phyloP scores from a whole-genome alignment of 1,140 invertebrate genomes.

The Lepidotrigona ventralis region DNA sequence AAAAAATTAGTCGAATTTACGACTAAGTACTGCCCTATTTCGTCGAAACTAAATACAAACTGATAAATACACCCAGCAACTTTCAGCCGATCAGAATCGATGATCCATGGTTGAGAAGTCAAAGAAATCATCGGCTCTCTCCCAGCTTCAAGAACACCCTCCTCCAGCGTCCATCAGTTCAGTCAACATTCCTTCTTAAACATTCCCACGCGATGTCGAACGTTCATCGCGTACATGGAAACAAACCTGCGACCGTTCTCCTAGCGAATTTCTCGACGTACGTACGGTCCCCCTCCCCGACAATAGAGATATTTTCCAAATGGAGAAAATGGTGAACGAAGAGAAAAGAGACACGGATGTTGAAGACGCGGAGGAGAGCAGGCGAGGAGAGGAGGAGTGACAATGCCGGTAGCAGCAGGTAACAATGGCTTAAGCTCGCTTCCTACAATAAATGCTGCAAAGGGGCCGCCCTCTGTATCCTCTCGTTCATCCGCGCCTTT shows the following conservation, averaged over 20 bases:
- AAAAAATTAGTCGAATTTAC: too few relatives aligned
- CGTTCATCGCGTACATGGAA: neutral
- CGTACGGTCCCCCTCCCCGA: neutral
- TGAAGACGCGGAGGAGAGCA: neutral
- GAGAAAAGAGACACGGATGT: neutral
- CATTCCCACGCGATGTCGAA: neutral
- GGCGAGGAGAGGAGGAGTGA: conserved; percentile 13
- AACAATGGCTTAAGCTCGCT: conserved; percentile 61
- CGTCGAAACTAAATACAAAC: neutral
- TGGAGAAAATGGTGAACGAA: neutral
- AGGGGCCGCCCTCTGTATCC: conserved; percentile 54
- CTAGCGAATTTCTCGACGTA: neutral
- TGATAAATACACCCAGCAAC: too few relatives aligned
- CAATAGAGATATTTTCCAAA: neutral
- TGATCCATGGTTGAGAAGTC: neutral
- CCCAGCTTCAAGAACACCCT: neutral
- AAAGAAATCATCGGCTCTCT: neutral
- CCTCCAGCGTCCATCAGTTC: neutral
- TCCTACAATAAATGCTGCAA: conserved; percentile 58
- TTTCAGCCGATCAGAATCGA: neutral
- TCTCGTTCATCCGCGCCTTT: conserved; percentile 50
- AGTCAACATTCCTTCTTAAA: neutral
- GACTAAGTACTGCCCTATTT: too few relatives aligned
- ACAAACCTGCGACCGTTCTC: neutral
- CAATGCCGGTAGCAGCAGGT: conserved; percentile 57